phyloP scores from a whole-genome alignment of 1,140 invertebrate genomes.

The Macrosteles quadrilineatus region DNA sequence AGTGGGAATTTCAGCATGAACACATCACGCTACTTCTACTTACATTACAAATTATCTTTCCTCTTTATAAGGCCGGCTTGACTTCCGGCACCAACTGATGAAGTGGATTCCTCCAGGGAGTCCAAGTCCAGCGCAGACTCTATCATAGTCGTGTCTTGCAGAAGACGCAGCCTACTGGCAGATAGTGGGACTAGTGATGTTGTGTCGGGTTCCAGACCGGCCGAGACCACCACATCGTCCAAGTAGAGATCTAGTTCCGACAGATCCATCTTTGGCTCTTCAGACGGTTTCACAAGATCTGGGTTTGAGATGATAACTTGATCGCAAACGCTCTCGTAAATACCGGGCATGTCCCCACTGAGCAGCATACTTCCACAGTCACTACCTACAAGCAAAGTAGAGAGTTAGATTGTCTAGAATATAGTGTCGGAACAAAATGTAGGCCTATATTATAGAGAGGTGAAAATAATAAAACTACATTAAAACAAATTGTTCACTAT shows the following conservation, averaged over 20 bases:
- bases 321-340: constrained; percentile 17
- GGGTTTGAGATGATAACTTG: neutral
- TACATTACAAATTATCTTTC: constrained; percentile 35
- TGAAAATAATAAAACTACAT: too few relatives aligned
- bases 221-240: constrained; percentile 37
- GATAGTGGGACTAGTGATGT: constrained; percentile 42
- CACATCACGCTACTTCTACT: too few relatives aligned
- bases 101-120: constrained; percentile 68
- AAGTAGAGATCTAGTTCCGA: constrained; percentile 40
- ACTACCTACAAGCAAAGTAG: too few relatives aligned
- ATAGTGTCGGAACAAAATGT: too few relatives aligned
- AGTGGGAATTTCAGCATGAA: too few relatives aligned
- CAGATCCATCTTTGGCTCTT: constrained; percentile 27
- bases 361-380: too few relatives aligned
- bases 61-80: constrained; percentile 57
- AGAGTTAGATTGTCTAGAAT: too few relatives aligned
- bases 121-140: constrained; percentile 83
- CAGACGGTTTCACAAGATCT: neutral
- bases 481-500: too few relatives aligned
- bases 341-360: neutral
- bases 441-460: too few relatives aligned
- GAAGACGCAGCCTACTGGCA: constrained; percentile 66
- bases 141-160: constrained; percentile 84
- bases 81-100: constrained; percentile 55
- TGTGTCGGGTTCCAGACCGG: constrained; percentile 16